A percentile compares a stretch with the other conserved stretches of the same genome.
Evolutionary conservation across 2,113 vertebrate genomes (phyloP).

Genomic region (Sturnus vulgaris): DNA sequence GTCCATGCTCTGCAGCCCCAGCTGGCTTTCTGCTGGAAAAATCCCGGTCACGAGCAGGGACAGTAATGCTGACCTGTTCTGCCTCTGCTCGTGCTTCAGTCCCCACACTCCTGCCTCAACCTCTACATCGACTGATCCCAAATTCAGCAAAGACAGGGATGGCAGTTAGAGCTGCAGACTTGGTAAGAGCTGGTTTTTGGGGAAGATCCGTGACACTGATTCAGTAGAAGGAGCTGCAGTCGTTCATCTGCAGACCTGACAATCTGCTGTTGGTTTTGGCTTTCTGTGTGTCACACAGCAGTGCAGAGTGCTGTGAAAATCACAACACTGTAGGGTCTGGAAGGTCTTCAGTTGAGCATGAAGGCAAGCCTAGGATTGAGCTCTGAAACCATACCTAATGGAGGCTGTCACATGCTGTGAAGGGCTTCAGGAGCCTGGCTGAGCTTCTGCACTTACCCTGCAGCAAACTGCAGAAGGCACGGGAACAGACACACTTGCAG

Average conservation of each 20-base stretch:
- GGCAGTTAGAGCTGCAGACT: not conserved
- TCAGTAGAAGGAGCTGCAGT: not conserved
- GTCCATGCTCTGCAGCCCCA: not conserved
- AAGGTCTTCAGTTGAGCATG: not conserved
- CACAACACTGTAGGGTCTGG: not conserved
- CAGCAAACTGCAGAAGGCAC: not conserved
- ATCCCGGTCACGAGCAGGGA: not conserved
- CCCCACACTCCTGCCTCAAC: not conserved
- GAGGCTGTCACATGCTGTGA: not conserved
- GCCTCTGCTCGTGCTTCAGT: not conserved
- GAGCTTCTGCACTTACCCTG: not conserved
- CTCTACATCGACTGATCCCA: not conserved
- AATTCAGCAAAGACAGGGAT: not conserved
- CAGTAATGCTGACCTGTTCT: not conserved
- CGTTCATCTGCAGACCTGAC: not conserved
- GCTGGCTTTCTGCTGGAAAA: not conserved
- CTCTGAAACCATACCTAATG: not conserved
- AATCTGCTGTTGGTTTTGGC: not conserved
- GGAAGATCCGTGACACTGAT: accelerated
- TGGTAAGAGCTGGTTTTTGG: not conserved
- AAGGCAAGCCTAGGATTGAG: not conserved
- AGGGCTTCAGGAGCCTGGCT: not conserved
- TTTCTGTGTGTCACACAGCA: not conserved
- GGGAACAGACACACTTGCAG: not conserved
- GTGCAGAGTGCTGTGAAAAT: not conserved